Evolutionary conservation across 2,888 invertebrate species (phyloP), one percentile per base, ranked within the genome.

Genomic region (Axea sp.): DNA sequence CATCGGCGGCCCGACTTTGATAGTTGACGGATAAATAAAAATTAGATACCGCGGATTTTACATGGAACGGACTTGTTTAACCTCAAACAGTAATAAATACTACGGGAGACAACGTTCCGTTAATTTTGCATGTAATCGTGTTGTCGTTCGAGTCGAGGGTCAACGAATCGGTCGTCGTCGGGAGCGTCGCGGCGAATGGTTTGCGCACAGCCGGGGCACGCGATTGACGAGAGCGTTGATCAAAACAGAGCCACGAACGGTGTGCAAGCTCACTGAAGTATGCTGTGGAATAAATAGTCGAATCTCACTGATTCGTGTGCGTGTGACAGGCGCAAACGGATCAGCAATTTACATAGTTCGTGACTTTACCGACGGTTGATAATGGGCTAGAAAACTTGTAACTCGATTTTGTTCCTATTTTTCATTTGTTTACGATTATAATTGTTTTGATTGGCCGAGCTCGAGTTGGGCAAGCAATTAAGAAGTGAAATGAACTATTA

Each of bases 241-340:
- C 53, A 51, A 51, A 64, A 43, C 41, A 41, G 51, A 33, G 53
- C 24, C 28, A 35, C 64, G 43, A 15, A 64, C 53, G 43, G 53
- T 39, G 43, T 45, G 64, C 53, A 53, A 53, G 15, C 14, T 8
- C 28, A 11, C 43, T 43, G 43, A 43, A 43, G 64, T 64, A 26
- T 15, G 64, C 51, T 19, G 35, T 8, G 43, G 22, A 55, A 37
- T 45, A 65, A 65, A 55, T 65, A 55, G 47, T n/a, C 22, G 31
- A 5, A 11, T 4, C 28, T 15, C 28, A 11, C 22, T 19, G 24
- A 11, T 31, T 26, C 39, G 62, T 51, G 39, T 47, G 60, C 22
- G 60, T 43, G 35, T 12, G 45, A 62, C 51, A 53, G 5, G 64
- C 64, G 53, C 64, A 64, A 19, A 24, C 0, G 22, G 1, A 37